Conservation (phyloP, 1,140 invertebrate species). For the Choristoneura fumiferana region DNA sequence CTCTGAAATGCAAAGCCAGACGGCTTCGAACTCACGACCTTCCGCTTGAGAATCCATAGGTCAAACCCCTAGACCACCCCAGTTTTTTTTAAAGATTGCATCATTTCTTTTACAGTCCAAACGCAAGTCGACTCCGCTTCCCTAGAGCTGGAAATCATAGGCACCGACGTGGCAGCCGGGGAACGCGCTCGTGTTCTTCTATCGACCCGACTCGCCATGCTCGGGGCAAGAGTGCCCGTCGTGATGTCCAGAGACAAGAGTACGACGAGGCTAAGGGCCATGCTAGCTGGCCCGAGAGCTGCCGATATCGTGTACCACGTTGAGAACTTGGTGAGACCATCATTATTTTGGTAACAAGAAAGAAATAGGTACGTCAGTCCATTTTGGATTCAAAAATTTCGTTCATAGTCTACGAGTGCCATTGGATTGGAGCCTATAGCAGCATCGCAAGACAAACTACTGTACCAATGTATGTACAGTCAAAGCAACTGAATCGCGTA, state of each 20-base stretch:
- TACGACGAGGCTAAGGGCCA: slow-evolving; percentile 36
- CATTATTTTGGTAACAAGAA: background rate
- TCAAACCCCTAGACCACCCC: no score
- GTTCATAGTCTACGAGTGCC: no score
- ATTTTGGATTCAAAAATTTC: no score
- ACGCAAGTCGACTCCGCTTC: slow-evolving; percentile 66
- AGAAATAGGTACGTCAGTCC: no score
- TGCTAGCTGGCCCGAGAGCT: slow-evolving; percentile 46
- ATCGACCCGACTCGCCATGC: slow-evolving; percentile 37
- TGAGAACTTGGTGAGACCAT: slow-evolving; percentile 57
- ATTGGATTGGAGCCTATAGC: no score
- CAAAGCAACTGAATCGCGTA: no score
- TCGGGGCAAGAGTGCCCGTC: slow-evolving; percentile 54
- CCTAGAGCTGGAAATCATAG: slow-evolving; percentile 58
- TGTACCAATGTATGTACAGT: no score
- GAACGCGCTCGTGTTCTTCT: slow-evolving; percentile 42
- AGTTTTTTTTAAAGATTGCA: background rate
- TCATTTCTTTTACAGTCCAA: slow-evolving; percentile 42
- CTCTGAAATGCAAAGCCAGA: no score
- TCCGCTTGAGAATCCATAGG: no score
- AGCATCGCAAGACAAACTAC: no score
- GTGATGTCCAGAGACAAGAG: slow-evolving; percentile 37
- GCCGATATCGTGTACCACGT: slow-evolving; percentile 65
- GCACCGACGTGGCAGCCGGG: slow-evolving; percentile 35
- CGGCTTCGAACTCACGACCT: no score